Percentiles rank a stretch among this genome's conserved stretches.
phyloP scores from a whole-genome alignment of 2,888 invertebrate genomes.

The Thecophora atra region DNA sequence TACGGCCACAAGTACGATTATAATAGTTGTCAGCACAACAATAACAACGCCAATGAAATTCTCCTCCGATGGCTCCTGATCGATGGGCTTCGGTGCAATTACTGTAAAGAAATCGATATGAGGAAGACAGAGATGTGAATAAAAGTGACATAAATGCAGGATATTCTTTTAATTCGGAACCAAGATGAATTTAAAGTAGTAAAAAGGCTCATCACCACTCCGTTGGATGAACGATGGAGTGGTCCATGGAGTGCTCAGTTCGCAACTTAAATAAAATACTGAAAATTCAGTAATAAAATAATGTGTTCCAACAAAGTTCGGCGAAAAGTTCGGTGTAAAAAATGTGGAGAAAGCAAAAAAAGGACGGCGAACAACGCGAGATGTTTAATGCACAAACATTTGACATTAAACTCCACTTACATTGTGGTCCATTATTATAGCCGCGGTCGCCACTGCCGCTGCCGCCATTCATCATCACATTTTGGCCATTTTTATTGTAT shows the following conservation, averaged over 20 bases:
- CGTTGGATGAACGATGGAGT: no score
- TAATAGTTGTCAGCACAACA: constrained; percentile 77
- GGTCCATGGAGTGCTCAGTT: no score
- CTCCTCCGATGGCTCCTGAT: constrained; percentile 69
- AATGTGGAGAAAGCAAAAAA: not conserved
- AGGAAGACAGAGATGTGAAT: constrained; percentile 38
- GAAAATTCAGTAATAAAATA: no score
- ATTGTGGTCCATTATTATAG: constrained; percentile 59
- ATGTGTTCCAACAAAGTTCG: no score
- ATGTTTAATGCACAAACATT: constrained; percentile 23
- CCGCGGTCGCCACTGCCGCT: constrained; percentile 49
- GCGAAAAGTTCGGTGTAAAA: no score
- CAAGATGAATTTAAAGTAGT: no score
- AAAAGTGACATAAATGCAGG: no score
- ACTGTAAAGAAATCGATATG: constrained; percentile 50
- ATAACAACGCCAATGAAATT: constrained; percentile 75
- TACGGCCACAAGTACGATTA: constrained; percentile 75
- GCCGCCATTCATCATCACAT: constrained; percentile 52
- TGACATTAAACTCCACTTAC: constrained; percentile 50
- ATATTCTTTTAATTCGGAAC: no score
- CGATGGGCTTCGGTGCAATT: constrained; percentile 69
- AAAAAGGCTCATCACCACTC: no score
- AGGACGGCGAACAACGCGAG: no score
- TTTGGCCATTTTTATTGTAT: constrained; percentile 66
- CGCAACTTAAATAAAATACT: no score